Base-by-base conservation (phyloP, 2,888 invertebrate genomes). In the Platycheirus rosarum region DNA sequence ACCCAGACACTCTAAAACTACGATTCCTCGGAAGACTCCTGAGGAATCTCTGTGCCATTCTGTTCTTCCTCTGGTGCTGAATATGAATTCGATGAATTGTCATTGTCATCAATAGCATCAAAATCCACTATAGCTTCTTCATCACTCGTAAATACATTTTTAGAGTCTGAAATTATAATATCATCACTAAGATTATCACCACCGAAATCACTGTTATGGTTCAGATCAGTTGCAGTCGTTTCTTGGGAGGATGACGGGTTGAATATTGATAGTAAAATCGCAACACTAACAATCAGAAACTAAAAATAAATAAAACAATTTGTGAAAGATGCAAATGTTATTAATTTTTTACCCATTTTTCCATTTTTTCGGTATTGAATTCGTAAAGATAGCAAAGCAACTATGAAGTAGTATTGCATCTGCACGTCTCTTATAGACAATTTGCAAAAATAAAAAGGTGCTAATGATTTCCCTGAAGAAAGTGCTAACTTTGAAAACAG, bases 1-100 rank as follows among this genome's bases (percentile, higher is more conserved):
- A n/a, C n/a, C n/a, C n/a, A n/a, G n/a, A n/a, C 23, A 23, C 23
- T 23, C 26, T 5, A 2, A 13, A 23, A 13, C 32, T 40, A 40
- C 11, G 26, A 44, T 1, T 44, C 60, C 1, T 8, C 11, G 13
- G 44, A 60, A 5, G 44, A 44, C 16, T 60, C 32, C 23, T 60
- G 29, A 40, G 60, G n/a, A 44, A 60, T 44, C 1, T 60, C 60
- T 20, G 32, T 44, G 29, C 60, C 44, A 5, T 16, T 8, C n/a
- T 42, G 42, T 16, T 60, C 60, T 7, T 29, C 7, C 18, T 44
- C n/a, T 11, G 44, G 60, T 3, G 60, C 29, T 0, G 29, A 60
- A 4, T 60, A 60, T 16, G 60, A 60, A 0, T 0, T 26, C 14
- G 60, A 60, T 0, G 0, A 1, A 16, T 29, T 18, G 9, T 44